Base-by-base conservation (phyloP, 2,797 vertebrate species). In the Enoplosus armatus region DNA sequence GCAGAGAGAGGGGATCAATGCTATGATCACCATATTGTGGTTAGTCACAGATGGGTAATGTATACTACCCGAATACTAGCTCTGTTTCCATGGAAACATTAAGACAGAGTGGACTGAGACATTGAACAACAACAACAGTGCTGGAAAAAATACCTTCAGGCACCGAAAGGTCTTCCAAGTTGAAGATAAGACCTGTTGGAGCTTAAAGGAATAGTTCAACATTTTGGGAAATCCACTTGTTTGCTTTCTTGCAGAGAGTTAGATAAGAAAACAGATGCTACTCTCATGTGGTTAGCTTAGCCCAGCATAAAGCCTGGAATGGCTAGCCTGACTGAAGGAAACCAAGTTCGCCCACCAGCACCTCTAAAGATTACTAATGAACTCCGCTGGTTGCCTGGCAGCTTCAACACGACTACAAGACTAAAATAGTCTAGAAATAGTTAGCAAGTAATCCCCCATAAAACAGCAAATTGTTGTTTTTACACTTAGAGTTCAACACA, bases 21-120 rank as follows among this genome's bases (percentile, higher is more conserved):
- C 54, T 43, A 24, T 84, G 77, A 86, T 77, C 64, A n/a, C 24
- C 63, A 20, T 60, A 14, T 58, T 81, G 59, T 70, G 60, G 72
- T 80, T 31, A 18, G 41, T 76, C 66, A 33, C 26, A 79, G 75
- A 80, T 59, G 55, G 63, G 47, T 75, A 60, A 61, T 75, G n/a
- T n/a, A n/a, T n/a, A n/a, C 65, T 27, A n/a, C 56, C 62, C 22
- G 8, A 81, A 84, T 77, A 64, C 43, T 3, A 37, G 29, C 29
- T 65, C 50, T 24, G 72, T 91, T 84, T 86, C 86, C 67, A 82
- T 84, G 74, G 85, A 85, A 83, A 87, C 75, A 4, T 53, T 15
- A 39, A 70, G 29, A 75, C 66, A 5, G 59, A 27, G 54, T 59
- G n/a, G 72, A 65, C 29, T 8, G 39, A 72, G 56, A 58, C 41